Conservation (phyloP, 2,888 invertebrate species). For the Salticus scenicus region DNA sequence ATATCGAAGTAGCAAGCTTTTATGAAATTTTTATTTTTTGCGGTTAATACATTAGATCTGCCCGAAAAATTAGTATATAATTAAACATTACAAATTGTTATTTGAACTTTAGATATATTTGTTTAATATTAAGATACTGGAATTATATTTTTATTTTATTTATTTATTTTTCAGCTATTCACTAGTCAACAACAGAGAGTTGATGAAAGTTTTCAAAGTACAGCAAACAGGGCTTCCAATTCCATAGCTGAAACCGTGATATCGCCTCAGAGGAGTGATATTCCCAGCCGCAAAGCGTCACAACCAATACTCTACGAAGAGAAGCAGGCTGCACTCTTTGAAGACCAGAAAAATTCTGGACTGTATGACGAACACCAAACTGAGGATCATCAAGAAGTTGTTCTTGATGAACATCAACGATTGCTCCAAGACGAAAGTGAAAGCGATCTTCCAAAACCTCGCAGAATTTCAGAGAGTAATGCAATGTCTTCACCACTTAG, state of each 20-base stretch:
- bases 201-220: slow-evolving; percentile 21
- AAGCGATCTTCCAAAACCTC: too few relatives aligned
- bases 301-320: slow-evolving; percentile 15
- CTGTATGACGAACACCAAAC: not conserved
- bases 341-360: not conserved
- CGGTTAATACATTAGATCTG: too few relatives aligned
- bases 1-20: too few relatives aligned
- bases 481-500: not conserved
- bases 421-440: not conserved
- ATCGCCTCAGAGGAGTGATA: slow-evolving; percentile 36
- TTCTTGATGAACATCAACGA: not conserved
- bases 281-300: slow-evolving; percentile 36
- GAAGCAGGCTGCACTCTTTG: not conserved
- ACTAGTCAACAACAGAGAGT: slow-evolving; percentile 15
- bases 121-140: too few relatives aligned
- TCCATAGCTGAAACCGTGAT: slow-evolving; percentile 28
- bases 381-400: not conserved
- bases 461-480: not conserved
- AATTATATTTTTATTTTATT: too few relatives aligned
- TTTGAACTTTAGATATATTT: too few relatives aligned
- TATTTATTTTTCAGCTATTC: slow-evolving; percentile 9
- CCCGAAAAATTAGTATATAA: too few relatives aligned
- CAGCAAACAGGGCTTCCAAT: slow-evolving; percentile 45
- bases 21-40: too few relatives aligned
- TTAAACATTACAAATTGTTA: too few relatives aligned